Evolutionary conservation across 2,888 invertebrate species (phyloP).

Genomic region (Himalopsyche anomala): DNA sequence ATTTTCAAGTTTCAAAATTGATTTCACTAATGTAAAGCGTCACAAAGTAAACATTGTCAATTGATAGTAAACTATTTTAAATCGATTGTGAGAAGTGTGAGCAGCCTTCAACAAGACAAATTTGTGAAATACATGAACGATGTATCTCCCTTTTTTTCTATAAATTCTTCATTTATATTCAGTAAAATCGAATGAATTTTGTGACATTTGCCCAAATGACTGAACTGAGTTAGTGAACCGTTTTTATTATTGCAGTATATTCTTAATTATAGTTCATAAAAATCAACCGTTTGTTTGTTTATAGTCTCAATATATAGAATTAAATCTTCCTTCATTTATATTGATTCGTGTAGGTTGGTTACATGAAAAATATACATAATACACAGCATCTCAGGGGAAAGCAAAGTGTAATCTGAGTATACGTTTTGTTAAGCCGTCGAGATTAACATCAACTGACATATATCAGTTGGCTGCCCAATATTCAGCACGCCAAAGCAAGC

Average conservation of each 20-base stretch:
- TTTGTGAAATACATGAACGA: too few relatives aligned
- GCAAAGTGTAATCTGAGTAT: slow-evolving; percentile 55
- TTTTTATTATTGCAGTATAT: neutral
- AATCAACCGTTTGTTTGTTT: neutral
- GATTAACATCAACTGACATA: slow-evolving; percentile 27
- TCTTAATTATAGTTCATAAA: neutral
- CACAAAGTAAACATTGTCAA: too few relatives aligned
- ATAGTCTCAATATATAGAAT: neutral
- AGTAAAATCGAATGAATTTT: too few relatives aligned
- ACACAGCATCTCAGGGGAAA: slow-evolving; percentile 32
- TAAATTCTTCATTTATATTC: too few relatives aligned
- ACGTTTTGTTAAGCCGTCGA: slow-evolving; percentile 43
- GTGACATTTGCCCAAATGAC: neutral
- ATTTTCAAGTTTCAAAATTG: too few relatives aligned
- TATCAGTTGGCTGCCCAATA: slow-evolving; percentile 78
- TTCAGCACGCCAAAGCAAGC: slow-evolving; percentile 84
- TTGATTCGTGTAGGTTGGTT: neutral
- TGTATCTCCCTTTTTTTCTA: too few relatives aligned
- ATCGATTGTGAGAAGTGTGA: too few relatives aligned
- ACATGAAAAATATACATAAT: too few relatives aligned
- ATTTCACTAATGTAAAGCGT: too few relatives aligned
- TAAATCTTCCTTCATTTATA: neutral
- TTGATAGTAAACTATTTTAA: too few relatives aligned
- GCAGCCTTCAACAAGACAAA: too few relatives aligned
- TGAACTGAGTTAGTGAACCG: neutral